phyloP scores from a whole-genome alignment of 1,140 invertebrate species.

The Hetaerina americana region DNA sequence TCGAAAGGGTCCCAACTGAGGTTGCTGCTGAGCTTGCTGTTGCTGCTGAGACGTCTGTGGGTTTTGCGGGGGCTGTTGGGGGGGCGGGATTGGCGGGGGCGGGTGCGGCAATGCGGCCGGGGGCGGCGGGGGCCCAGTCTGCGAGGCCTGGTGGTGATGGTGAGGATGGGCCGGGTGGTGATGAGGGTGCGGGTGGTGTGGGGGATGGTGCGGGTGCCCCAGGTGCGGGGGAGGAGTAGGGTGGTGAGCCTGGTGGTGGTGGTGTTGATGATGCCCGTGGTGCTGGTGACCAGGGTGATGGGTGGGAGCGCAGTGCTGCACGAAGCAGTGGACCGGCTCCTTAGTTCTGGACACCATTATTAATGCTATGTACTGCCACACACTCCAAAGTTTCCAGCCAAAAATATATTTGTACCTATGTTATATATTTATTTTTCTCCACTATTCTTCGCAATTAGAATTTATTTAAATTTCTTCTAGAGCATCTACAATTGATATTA shows the following conservation, averaged over 20 bases:
- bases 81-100: too few species aligned
- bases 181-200: not conserved
- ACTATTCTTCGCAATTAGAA: not conserved
- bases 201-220: not conserved
- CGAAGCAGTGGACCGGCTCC: not conserved
- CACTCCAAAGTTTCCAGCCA: not conserved
- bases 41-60: not conserved
- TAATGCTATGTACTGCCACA: not conserved
- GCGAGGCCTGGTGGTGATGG: not conserved
- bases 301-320: not conserved
- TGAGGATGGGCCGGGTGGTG: not conserved
- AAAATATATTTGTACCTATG: too few species aligned
- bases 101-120: not conserved
- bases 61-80: not conserved
- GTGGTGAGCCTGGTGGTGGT: not conserved
- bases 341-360: not conserved
- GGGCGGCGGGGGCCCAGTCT: not conserved
- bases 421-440: too few species aligned
- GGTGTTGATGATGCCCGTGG: not conserved
- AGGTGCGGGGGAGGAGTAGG: not conserved
- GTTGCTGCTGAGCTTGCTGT: not conserved
- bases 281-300: not conserved
- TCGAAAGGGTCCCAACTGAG: not conserved
- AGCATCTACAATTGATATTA: not conserved
- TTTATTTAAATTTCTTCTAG: not conserved